These are phyloP conservation scores for Limnodromus scolopaceus DNA, from an alignment of 2,797 vertebrate species.

Conservation along the genomic window DNA sequence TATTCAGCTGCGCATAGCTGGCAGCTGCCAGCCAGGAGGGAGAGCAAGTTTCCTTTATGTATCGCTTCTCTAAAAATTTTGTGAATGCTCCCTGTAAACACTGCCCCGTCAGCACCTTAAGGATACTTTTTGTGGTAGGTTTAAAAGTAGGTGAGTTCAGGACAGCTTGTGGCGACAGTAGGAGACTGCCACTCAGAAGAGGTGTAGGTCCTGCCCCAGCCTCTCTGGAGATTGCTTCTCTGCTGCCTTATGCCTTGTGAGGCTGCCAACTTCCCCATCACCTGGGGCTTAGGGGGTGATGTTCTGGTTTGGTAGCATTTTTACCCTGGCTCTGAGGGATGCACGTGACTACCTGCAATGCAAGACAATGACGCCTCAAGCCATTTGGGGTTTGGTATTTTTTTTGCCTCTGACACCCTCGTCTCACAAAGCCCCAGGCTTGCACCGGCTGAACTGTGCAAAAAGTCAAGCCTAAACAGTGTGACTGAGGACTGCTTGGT, in stretches of 20 bases:
- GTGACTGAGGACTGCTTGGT: background rate
- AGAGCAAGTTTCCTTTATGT: background rate
- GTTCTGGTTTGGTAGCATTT: background rate
- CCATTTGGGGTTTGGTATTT: background rate
- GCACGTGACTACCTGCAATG: accelerated
- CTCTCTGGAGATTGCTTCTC: background rate
- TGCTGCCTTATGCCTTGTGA: background rate
- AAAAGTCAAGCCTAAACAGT: background rate
- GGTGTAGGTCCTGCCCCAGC: background rate
- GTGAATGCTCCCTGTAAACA: background rate
- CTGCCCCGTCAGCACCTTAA: background rate
- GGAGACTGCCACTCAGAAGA: background rate
- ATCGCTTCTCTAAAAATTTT: background rate
- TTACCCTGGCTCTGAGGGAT: background rate
- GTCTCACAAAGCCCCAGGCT: background rate
- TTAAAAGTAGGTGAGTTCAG: background rate
- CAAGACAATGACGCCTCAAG: background rate
- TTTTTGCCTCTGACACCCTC: background rate
- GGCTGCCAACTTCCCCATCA: background rate
- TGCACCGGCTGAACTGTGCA: background rate
- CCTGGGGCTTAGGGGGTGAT: accelerated
- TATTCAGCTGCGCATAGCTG: accelerated
- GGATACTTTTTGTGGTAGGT: background rate
- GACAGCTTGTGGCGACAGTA: background rate
- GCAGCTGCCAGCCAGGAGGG: background rate